Conservation (phyloP, 2,888 invertebrate genomes). For the Cryptus armator region DNA sequence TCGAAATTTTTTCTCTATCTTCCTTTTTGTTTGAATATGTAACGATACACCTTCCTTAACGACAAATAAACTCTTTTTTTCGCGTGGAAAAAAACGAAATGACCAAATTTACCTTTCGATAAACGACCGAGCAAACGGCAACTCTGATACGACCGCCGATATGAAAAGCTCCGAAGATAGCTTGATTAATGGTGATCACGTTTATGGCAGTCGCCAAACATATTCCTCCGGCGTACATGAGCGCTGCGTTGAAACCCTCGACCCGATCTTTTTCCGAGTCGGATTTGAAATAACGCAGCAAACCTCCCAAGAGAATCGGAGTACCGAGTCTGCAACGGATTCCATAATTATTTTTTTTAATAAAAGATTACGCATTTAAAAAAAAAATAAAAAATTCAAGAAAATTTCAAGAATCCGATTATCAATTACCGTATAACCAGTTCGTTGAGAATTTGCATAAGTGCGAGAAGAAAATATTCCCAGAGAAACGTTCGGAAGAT, state of each 20-base stretch:
- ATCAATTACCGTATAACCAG: constrained; percentile 78
- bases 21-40: too few relatives aligned
- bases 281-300: constrained; percentile 88
- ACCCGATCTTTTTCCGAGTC: constrained; percentile 61
- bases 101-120: constrained; percentile 89
- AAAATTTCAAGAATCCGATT: not conserved
- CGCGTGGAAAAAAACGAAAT: not conserved
- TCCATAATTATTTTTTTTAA: not conserved
- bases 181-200: constrained; percentile 89
- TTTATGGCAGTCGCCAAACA: constrained; percentile 82
- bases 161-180: constrained; percentile 89
- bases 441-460: constrained; percentile 85
- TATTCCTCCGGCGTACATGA: constrained; percentile 82
- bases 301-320: constrained; percentile 89
- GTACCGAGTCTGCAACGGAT: constrained; percentile 87
- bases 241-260: constrained; percentile 76
- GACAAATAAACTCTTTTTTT: too few relatives aligned
- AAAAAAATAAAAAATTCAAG: not conserved
- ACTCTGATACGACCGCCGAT: constrained; percentile 93
- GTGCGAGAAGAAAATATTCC: constrained; percentile 84
- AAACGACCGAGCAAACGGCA: constrained; percentile 93
- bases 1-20: too few relatives aligned
- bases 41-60: too few relatives aligned
- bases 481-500: constrained; percentile 85
- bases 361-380: not conserved